phyloP scores from a whole-genome alignment of 1,140 invertebrate genomes.

The Tetramorium simillimum region DNA sequence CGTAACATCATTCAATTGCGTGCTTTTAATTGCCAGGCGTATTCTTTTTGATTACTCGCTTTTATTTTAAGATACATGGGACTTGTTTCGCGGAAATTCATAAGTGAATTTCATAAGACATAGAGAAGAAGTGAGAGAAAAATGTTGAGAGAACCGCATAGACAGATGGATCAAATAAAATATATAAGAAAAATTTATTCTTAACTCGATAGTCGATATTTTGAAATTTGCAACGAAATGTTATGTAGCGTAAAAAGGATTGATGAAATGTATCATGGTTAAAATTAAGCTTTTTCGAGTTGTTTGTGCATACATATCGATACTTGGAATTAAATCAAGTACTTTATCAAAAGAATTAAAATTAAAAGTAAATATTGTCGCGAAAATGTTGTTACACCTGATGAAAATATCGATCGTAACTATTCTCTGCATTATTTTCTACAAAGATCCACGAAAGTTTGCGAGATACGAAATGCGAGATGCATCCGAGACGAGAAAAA shows the following conservation, averaged over 20 bases:
- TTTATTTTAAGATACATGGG: neutral
- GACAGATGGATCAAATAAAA: neutral
- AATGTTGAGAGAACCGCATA: neutral
- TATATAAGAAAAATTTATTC: neutral
- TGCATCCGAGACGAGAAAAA: constrained; percentile 2
- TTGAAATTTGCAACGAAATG: neutral
- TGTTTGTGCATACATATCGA: neutral
- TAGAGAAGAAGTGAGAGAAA: too few species aligned
- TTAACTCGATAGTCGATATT: neutral
- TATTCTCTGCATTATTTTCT: neutral
- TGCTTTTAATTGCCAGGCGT: neutral
- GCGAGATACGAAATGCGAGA: neutral
- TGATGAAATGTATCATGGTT: neutral
- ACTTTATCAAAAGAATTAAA: neutral
- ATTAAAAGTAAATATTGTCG: neutral
- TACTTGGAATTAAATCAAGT: neutral
- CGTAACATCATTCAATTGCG: constrained; percentile 12
- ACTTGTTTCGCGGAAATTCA: neutral
- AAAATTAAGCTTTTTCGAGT: neutral
- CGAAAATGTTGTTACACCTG: neutral
- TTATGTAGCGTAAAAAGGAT: neutral
- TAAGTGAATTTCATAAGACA: neutral
- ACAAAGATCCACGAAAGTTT: neutral
- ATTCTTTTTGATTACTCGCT: constrained; percentile 3
- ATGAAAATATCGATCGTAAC: neutral